A percentile compares a stretch with the other conserved stretches of the same genome.
These are phyloP conservation scores for Lucilia sericata DNA, from an alignment of 1,140 invertebrate species.

Conservation along the genomic window DNA sequence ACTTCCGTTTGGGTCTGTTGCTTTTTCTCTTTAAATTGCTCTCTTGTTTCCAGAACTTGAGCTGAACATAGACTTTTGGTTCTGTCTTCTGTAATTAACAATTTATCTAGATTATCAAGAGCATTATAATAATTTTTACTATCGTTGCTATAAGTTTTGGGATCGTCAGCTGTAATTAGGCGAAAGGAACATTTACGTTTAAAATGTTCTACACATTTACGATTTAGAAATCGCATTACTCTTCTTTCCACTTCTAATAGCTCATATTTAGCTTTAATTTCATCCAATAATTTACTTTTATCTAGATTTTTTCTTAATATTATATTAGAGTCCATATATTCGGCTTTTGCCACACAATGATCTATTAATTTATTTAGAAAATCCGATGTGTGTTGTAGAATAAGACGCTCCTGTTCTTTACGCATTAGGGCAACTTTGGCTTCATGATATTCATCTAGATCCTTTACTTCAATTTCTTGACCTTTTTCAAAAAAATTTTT, in stretches of 20 bases:
- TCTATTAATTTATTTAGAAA: conserved; percentile 45
- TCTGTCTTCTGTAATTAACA: neutral
- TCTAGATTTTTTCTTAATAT: conserved; percentile 39
- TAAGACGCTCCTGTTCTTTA: neutral
- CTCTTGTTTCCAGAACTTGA: conserved; percentile 9
- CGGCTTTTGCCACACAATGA: conserved; percentile 26
- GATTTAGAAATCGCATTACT: conserved; percentile 40
- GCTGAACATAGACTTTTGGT: neutral
- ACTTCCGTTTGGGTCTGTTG: neutral
- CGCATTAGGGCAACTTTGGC: neutral
- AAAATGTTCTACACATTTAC: conserved; percentile 44
- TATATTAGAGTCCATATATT: conserved; percentile 46
- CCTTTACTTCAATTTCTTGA: neutral
- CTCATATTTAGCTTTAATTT: conserved; percentile 25
- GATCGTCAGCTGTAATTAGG: conserved; percentile 35
- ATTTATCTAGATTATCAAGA: conserved; percentile 33
- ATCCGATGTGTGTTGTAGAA: neutral
- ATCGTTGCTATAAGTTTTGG: neutral
- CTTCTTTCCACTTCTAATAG: conserved; percentile 16
- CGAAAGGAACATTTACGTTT: conserved; percentile 40
- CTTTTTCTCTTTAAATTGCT: neutral
- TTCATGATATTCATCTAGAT: no score
- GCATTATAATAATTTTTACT: conserved; percentile 25
- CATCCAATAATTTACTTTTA: conserved; percentile 36
- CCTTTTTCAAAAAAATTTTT: neutral